Percentiles rank a stretch among this genome's conserved stretches.
Evolutionary conservation across 2,888 invertebrate species (phyloP).

Genomic region (Troilus luridus): DNA sequence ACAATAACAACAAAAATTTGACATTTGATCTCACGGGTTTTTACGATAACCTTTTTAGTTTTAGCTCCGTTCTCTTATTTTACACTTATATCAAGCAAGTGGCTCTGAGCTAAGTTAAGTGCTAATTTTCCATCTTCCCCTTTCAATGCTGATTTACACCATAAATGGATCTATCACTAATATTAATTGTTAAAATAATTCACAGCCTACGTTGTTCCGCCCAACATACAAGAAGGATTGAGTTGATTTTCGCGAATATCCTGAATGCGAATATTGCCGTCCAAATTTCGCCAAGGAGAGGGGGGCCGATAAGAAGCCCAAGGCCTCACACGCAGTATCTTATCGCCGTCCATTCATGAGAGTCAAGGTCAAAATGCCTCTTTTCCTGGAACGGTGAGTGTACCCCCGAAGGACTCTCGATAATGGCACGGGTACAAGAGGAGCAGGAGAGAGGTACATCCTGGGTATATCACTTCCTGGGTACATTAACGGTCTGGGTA

Average conservation of each 20-base stretch:
- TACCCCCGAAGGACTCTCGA: neutral
- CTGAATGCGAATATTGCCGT: neutral
- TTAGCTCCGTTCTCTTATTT: too few relatives aligned
- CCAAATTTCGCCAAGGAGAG: neutral
- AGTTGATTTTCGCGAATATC: neutral
- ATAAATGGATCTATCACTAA: too few relatives aligned
- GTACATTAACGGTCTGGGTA: neutral
- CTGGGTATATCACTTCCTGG: neutral
- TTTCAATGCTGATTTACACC: too few relatives aligned
- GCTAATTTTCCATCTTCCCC: too few relatives aligned
- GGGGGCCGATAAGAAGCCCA: neutral
- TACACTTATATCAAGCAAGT: too few relatives aligned
- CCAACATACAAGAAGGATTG: too few relatives aligned
- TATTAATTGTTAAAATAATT: too few relatives aligned
- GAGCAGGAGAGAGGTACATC: neutral
- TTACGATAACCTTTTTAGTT: too few relatives aligned
- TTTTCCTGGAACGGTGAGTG: conserved; percentile 28
- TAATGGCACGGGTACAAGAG: neutral
- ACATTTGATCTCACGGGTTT: too few relatives aligned
- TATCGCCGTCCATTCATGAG: conserved; percentile 1
- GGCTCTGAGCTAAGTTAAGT: too few relatives aligned
- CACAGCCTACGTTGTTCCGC: too few relatives aligned
- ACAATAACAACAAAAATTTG: too few relatives aligned
- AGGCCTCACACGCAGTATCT: neutral
- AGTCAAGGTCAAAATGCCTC: neutral